These are phyloP conservation scores for Coenobita brevimanus DNA, from an alignment of 1,140 invertebrate genomes.

Conservation along the genomic window DNA sequence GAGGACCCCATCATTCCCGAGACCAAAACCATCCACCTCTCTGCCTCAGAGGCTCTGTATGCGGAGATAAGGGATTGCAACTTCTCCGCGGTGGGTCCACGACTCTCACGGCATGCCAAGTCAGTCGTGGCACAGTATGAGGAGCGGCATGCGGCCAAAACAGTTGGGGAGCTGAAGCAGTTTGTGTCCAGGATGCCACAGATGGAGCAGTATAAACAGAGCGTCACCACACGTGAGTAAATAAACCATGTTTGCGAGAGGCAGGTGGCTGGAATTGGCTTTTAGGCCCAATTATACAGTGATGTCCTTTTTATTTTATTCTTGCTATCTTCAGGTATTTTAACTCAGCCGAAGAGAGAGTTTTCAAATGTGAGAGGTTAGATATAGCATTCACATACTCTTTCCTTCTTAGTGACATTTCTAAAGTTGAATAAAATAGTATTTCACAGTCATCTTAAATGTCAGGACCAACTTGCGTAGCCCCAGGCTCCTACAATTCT, in stretches of 20 bases:
- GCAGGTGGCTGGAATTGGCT: not conserved
- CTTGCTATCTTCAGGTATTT: too few relatives aligned
- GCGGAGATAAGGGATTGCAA: constrained; percentile 93
- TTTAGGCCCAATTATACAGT: too few relatives aligned
- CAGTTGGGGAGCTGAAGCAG: constrained; percentile 93
- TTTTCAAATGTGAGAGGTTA: too few relatives aligned
- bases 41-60: constrained; percentile 93
- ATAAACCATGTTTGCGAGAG: not conserved
- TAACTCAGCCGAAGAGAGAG: too few relatives aligned
- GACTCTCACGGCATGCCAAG: constrained; percentile 90
- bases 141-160: constrained; percentile 88
- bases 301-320: not conserved
- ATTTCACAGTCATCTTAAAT: too few relatives aligned
- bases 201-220: constrained; percentile 89
- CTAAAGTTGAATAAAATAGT: too few relatives aligned
- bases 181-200: constrained; percentile 93
- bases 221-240: constrained; percentile 81
- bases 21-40: constrained; percentile 89
- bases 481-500: too few relatives aligned
- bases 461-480: too few relatives aligned
- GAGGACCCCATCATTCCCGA: constrained; percentile 77
- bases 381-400: too few relatives aligned
- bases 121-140: constrained; percentile 88
- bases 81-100: constrained; percentile 91
- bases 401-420: too few relatives aligned